Evolutionary conservation across 92 coral and sea anemone genomes (phyloP).

Genomic region (Hydrozoanthus gracilis): DNA sequence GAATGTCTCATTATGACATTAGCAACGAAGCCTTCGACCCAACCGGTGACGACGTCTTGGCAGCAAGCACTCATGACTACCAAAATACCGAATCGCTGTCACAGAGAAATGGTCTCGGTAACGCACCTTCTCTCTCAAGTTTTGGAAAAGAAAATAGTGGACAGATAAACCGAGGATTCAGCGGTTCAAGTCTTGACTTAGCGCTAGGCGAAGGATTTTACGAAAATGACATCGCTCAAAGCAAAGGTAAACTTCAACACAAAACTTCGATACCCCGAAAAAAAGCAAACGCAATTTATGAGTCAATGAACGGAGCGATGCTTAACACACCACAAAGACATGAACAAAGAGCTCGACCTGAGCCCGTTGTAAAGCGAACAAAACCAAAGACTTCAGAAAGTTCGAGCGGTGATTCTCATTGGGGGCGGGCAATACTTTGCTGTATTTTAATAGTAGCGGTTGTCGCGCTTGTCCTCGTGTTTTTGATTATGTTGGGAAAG

Average conservation of each 20-base stretch:
- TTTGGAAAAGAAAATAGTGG: not conserved
- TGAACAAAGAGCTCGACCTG: not conserved
- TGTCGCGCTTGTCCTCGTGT: constrained; percentile 63
- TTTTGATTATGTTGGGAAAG: constrained; percentile 70
- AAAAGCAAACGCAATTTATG: constrained; percentile 60
- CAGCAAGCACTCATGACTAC: not conserved
- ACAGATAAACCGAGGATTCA: not conserved
- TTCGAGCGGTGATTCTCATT: constrained; percentile 44
- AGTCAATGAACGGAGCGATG: constrained; percentile 38
- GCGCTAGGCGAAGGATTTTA: constrained; percentile 1
- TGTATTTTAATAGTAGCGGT: constrained; percentile 70
- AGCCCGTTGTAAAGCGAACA: not conserved
- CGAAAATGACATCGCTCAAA: constrained; percentile 9
- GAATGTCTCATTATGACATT: constrained; percentile 1
- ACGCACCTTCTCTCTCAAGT: not conserved
- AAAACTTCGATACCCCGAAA: constrained; percentile 46
- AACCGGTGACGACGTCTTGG: not conserved
- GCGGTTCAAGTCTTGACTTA: not conserved
- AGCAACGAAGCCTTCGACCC: not conserved
- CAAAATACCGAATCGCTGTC: not conserved
- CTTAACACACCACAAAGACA: not conserved
- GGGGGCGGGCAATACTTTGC: constrained; percentile 59
- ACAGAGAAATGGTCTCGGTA: not conserved
- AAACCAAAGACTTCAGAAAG: not conserved
- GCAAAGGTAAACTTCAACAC: constrained; percentile 1